Evolutionary conservation across 2,888 invertebrate genomes (phyloP).

Genomic region (Baronia brevicornis): DNA sequence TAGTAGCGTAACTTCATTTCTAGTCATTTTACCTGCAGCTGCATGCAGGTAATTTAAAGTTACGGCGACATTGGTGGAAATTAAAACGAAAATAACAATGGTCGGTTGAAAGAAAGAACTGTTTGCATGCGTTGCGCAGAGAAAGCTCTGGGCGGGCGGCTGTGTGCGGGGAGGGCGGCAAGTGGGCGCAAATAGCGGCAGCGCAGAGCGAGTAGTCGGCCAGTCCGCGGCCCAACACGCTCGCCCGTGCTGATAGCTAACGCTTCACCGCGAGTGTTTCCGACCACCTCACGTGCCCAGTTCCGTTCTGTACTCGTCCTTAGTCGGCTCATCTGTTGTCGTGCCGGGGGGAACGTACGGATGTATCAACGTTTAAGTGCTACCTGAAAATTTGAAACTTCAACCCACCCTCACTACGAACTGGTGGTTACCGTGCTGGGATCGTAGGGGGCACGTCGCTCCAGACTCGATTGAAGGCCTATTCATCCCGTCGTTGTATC

Average conservation of each 20-base stretch:
- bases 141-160: slow-evolving; percentile 61
- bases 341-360: slow-evolving; percentile 12
- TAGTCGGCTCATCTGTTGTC: slow-evolving; percentile 9
- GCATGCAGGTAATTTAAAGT: too few species aligned
- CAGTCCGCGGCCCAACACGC: too few species aligned
- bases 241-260: too few species aligned
- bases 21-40: too few species aligned
- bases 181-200: slow-evolving; percentile 66
- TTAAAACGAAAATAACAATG: too few species aligned
- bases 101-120: slow-evolving; percentile 35
- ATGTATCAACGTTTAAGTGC: slow-evolving; percentile 13
- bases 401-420: too few species aligned
- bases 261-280: too few species aligned
- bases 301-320: slow-evolving; percentile 19
- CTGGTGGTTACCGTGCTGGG: slow-evolving; percentile 23
- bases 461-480: slow-evolving; percentile 38
- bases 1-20: too few species aligned
- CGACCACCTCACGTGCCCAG: slow-evolving; percentile 14
- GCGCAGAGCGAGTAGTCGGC: slow-evolving; percentile 43
- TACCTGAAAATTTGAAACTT: slow-evolving; percentile 3
- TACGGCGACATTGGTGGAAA: too few species aligned
- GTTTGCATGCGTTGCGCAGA: slow-evolving; percentile 64
- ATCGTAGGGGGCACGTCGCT: slow-evolving; percentile 34
- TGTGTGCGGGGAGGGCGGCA: slow-evolving; percentile 30
- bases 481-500: slow-evolving; percentile 31